Conservation (phyloP, 2,888 invertebrate genomes). For the Eupithecia pulchellata region DNA sequence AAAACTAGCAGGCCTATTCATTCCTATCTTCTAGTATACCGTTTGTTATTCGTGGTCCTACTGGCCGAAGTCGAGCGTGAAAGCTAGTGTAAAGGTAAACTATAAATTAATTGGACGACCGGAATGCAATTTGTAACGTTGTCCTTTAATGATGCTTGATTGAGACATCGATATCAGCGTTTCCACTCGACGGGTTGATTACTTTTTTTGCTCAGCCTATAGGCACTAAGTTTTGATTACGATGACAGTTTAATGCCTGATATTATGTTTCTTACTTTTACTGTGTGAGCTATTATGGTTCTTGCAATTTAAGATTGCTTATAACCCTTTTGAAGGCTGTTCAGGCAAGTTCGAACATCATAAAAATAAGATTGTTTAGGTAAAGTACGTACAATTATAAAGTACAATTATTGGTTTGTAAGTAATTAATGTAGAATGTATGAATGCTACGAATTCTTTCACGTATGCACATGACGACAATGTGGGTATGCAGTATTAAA, state of each 20-base stretch:
- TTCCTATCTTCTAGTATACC: not conserved
- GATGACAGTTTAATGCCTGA: slow-evolving; percentile 23
- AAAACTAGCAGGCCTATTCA: not conserved
- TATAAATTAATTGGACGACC: slow-evolving; percentile 59
- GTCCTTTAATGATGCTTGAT: slow-evolving; percentile 60
- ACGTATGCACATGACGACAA: slow-evolving; percentile 12
- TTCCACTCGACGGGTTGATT: slow-evolving; percentile 36
- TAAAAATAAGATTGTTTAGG: not conserved
- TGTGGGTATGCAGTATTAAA: not conserved
- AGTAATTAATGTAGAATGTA: not conserved
- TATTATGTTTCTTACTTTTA: slow-evolving; percentile 15
- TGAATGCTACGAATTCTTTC: slow-evolving; percentile 19
- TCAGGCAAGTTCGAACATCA: not conserved
- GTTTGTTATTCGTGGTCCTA: not conserved
- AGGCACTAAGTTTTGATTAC: slow-evolving; percentile 26
- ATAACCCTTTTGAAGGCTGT: not conserved
- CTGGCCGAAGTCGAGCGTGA: not conserved
- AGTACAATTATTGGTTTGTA: not conserved
- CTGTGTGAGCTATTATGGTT: slow-evolving; percentile 9
- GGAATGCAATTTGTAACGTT: slow-evolving; percentile 60
- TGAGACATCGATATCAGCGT: slow-evolving; percentile 52
- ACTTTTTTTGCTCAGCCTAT: slow-evolving; percentile 36
- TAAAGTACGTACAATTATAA: not conserved
- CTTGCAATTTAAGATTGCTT: not conserved
- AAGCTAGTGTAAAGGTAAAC: slow-evolving; percentile 50